Conservation (phyloP, 2,797 vertebrate species). For the Cuniculus paca region DNA sequence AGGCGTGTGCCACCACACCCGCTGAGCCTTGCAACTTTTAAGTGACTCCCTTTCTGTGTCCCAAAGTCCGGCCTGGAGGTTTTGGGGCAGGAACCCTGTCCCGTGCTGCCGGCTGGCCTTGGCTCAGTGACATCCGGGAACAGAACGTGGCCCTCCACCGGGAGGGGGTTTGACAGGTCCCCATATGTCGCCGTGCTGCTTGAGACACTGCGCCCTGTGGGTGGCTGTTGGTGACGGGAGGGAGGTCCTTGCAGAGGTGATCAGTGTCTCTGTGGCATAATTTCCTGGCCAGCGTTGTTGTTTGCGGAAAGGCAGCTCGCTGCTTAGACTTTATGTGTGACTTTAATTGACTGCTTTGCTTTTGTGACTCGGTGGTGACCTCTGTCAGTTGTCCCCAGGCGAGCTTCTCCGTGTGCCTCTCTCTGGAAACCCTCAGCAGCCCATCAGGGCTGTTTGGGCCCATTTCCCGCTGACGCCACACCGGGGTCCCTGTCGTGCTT, state of each 20-base stretch:
- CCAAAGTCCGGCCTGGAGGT: neutral
- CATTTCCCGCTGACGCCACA: rapidly evolving
- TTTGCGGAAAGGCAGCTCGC: neutral
- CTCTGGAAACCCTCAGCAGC: neutral
- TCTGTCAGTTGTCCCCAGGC: rapidly evolving
- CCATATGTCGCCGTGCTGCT: too few species aligned
- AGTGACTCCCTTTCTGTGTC: neutral
- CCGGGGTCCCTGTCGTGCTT: neutral
- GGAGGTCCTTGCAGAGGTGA: neutral
- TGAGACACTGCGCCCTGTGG: neutral
- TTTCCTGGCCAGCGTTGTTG: neutral
- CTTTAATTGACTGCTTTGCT: rapidly evolving
- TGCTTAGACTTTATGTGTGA: rapidly evolving
- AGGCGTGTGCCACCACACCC: too few species aligned
- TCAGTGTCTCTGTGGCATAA: rapidly evolving
- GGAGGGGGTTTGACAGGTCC: neutral
- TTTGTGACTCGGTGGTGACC: rapidly evolving
- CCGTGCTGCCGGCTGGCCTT: neutral
- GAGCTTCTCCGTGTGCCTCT: rapidly evolving
- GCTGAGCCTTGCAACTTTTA: neutral
- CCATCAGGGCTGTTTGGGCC: rapidly evolving
- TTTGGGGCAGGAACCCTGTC: neutral
- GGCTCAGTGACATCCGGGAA: neutral
- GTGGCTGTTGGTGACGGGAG: rapidly evolving
- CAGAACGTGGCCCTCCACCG: neutral